Evolutionary conservation across 1,140 invertebrate genomes (phyloP), one percentile per base, ranked within the genome.

Genomic region (Drosophila subpulchrella): DNA sequence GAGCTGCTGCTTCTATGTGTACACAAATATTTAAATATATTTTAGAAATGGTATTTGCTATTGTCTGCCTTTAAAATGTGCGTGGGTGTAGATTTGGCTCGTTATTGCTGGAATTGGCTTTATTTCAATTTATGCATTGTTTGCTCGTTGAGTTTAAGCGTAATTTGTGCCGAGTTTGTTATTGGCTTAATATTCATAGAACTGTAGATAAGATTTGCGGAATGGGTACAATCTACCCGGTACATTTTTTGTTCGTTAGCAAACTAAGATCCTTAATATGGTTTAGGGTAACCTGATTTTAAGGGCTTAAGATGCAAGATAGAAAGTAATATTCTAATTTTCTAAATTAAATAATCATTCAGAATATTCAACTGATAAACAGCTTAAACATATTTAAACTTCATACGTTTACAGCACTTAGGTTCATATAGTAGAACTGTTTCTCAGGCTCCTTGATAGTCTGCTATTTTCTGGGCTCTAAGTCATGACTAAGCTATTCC

Each of bases 11-110:
- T 73, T 67, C 60, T 70, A 65, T 88, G 62, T 68, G 62, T 36
- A 46, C 57, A 62, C 47, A 81, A 59, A 76, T 79, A 86, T 82
- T 77, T 66, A 80, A 77, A 89, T 89, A 77, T 17, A 71, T 48
- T 66, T 66, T 65, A 15, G 12, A 36, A 67, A 44, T 53, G n/a
- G 6, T n/a, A 58, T 68, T 47, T 36, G 13, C 38, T 30, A 41
- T 60, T 60, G 60, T 42, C 17, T 34, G 38, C 27, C 7, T 47
- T 71, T 71, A 4, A 3, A 46, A n/a, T 46, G 13, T 55, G 6
- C 15, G 65, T 48, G 46, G 42, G 44, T 20, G 36, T 44, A 24
- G 44, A 12, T 32, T 54, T 59, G 36, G 48, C 38, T 60, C 68
- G 30, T 47, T 76, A 47, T 65, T 59, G 42, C 59, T 42, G 17